A percentile compares a stretch with the other conserved stretches of the same genome.
These are phyloP conservation scores for Chymomyza procnemis DNA, from an alignment of 2,888 invertebrate species.

Conservation along the genomic window DNA sequence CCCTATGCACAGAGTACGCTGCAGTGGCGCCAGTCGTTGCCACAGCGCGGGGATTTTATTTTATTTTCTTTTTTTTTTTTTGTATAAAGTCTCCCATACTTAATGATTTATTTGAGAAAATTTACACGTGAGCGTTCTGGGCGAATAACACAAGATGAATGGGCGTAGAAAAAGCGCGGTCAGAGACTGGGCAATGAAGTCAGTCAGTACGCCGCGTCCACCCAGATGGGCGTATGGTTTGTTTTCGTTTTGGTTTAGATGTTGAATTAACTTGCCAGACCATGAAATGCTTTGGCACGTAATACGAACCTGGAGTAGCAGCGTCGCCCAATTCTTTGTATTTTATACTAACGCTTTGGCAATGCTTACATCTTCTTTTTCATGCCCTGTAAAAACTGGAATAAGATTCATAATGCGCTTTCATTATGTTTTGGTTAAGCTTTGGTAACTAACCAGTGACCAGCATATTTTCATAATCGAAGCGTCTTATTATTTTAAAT, in stretches of 20 bases:
- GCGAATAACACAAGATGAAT: slow-evolving; percentile 23
- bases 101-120: slow-evolving; percentile 74
- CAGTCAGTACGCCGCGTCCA: slow-evolving; percentile 7
- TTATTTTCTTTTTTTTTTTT: slow-evolving; percentile 21
- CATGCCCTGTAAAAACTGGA: no score
- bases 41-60: slow-evolving; percentile 39
- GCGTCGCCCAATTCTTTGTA: slow-evolving; percentile 55
- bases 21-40: slow-evolving; percentile 18
- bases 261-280: slow-evolving; percentile 76
- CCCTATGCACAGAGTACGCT: not conserved
- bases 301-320: slow-evolving; percentile 39
- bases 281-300: slow-evolving; percentile 78
- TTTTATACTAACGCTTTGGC: slow-evolving; percentile 13
- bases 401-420: no score
- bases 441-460: no score
- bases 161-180: not conserved
- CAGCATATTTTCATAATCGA: no score
- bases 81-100: slow-evolving; percentile 9
- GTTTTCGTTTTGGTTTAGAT: slow-evolving; percentile 8
- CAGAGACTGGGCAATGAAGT: slow-evolving; percentile 12
- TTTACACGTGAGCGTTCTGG: slow-evolving; percentile 67
- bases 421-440: no score
- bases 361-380: slow-evolving; percentile 40
- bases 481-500: no score
- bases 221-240: slow-evolving; percentile 16